phyloP scores from a whole-genome alignment of 1,140 invertebrate species.

The Potamilus streckersoni region DNA sequence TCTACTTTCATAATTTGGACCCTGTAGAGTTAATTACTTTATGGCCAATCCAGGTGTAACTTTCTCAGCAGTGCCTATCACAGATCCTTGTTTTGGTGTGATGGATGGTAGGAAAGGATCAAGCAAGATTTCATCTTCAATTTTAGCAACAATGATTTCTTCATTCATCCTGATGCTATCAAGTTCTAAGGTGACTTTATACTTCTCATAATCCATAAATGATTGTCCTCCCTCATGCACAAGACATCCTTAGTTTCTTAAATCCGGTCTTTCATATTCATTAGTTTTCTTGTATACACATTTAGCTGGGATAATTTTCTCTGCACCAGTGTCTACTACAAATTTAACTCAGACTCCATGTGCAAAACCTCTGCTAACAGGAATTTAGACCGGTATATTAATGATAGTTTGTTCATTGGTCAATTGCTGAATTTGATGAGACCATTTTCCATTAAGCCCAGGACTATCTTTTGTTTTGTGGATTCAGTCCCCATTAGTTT shows the following conservation, averaged over 20 bases:
- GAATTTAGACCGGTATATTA: no score
- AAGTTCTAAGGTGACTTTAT: no score
- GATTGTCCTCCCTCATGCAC: no score
- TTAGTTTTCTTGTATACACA: slow-evolving; percentile 2
- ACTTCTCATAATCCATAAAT: no score
- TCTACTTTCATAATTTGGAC: slow-evolving; percentile 25
- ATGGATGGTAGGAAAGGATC: slow-evolving; percentile 5
- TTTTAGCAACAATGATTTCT: background rate
- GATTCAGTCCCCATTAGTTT: no score
- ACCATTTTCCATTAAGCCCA: no score
- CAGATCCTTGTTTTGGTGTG: background rate
- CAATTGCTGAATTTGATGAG: no score
- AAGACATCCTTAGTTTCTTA: background rate
- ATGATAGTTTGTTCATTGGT: no score
- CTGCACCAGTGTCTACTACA: slow-evolving; percentile 21
- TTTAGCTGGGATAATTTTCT: slow-evolving; percentile 4
- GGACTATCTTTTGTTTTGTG: no score
- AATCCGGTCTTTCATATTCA: background rate
- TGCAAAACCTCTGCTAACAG: no score
- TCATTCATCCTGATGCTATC: no score
- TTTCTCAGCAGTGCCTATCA: slow-evolving; percentile 38
- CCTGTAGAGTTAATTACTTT: slow-evolving; percentile 18
- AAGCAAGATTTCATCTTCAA: slow-evolving; percentile 2
- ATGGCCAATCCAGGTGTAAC: slow-evolving; percentile 19
- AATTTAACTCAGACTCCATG: background rate